A percentile compares a stretch with the other conserved stretches of the same genome.
Conservation (phyloP, 2,797 vertebrate genomes). For the Chaetodon trifasciatus region DNA sequence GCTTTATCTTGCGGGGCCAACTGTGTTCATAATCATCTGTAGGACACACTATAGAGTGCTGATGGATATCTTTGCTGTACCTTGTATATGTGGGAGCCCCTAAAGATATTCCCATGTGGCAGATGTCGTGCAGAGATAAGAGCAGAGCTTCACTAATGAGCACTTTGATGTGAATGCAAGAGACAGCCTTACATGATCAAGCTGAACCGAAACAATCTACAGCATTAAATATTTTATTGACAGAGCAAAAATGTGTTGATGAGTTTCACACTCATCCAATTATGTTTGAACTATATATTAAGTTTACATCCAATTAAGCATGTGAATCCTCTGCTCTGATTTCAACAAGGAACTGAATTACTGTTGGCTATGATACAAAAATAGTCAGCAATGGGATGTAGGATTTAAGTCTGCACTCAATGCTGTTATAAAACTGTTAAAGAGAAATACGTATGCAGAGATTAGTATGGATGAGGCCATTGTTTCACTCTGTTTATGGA, state of each 20-base stretch:
- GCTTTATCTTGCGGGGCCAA: neutral
- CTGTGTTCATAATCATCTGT: constrained; percentile 9
- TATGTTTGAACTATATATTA: constrained; percentile 41
- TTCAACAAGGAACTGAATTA: constrained; percentile 38
- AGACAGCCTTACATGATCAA: constrained; percentile 50
- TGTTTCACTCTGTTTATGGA: constrained; percentile 51
- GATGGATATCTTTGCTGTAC: constrained; percentile 31
- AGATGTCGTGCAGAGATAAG: constrained; percentile 48
- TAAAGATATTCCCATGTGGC: constrained; percentile 44
- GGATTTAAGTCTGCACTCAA: constrained; percentile 34
- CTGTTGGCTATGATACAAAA: constrained; percentile 34
- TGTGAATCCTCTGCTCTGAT: constrained; percentile 19
- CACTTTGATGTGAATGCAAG: constrained; percentile 70
- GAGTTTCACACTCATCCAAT: constrained; percentile 37
- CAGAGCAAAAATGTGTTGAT: constrained; percentile 29
- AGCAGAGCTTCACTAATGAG: constrained; percentile 63
- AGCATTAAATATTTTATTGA: constrained; percentile 78
- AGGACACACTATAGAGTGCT: constrained; percentile 4
- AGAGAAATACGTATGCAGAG: constrained; percentile 48
- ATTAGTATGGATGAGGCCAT: constrained; percentile 60
- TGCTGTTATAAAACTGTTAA: constrained; percentile 43
- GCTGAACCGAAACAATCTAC: constrained; percentile 61
- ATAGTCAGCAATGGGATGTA: constrained; percentile 12
- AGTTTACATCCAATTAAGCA: constrained; percentile 37
- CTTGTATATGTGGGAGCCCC: constrained; percentile 23